A percentile compares a stretch with the other conserved stretches of the same genome.
phyloP scores from a whole-genome alignment of 2,113 vertebrate genomes.

The Fulica atra region DNA sequence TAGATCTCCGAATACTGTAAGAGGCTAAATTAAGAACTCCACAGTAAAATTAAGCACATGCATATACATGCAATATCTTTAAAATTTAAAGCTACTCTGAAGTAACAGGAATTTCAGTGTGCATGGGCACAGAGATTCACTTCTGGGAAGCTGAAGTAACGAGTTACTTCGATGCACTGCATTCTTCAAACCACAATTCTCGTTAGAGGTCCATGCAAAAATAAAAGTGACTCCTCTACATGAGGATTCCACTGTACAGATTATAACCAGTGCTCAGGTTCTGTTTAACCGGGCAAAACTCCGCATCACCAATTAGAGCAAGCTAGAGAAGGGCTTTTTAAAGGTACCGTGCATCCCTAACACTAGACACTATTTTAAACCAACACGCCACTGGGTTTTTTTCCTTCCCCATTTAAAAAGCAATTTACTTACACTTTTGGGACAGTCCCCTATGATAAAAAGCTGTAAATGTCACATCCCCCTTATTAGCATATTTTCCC shows the following conservation, averaged over 20 bases:
- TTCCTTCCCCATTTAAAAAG: not conserved
- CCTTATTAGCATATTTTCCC: not conserved
- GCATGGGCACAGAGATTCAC: not conserved
- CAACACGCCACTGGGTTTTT: not conserved
- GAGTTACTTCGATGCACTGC: not conserved
- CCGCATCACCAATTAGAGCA: slow-evolving; percentile 45
- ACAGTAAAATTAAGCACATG: slow-evolving; percentile 54
- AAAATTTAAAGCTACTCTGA: slow-evolving; percentile 39
- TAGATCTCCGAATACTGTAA: slow-evolving; percentile 47
- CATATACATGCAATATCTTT: slow-evolving; percentile 49
- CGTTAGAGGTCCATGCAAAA: not conserved
- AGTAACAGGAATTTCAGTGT: not conserved
- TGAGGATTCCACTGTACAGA: slow-evolving; percentile 11
- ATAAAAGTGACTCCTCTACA: not conserved
- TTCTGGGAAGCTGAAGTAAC: not conserved
- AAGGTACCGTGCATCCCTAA: not conserved
- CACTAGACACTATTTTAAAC: not conserved
- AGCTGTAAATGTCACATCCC: not conserved
- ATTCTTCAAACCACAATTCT: not conserved
- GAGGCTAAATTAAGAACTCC: slow-evolving; percentile 51
- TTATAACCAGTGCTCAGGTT: not conserved
- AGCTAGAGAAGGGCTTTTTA: not conserved
- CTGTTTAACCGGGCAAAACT: slow-evolving; percentile 35
- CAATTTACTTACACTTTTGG: not conserved
- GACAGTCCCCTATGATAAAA: not conserved